Base-by-base conservation (phyloP, 2,797 vertebrate genomes). In the Rhinella marina region DNA sequence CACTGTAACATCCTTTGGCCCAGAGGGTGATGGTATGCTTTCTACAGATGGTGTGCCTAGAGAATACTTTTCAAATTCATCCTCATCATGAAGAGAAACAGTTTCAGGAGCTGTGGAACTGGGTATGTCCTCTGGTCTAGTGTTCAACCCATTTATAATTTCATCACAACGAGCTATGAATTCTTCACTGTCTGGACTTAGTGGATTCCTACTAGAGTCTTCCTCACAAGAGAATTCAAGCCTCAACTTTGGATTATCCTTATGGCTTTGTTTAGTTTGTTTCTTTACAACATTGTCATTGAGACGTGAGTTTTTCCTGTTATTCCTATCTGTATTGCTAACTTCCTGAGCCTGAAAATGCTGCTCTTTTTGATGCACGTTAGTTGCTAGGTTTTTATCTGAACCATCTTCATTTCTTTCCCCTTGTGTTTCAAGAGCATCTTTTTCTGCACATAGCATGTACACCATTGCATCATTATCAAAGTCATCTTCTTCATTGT, bases 391-490 rank as follows among this genome's bases (percentile, higher is more conserved):
- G 0, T 61, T 88, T 41, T 88, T 92, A n/a, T 62, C 56, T 27
- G 88, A 57, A 80, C 85, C 73, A 76, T 89, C 59, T 0, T 56
- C 13, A 7, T 82, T 11, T 68, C 91, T 86, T 32, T 90, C 90
- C 91, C 92, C 90, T 29, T 27, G 87, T 5, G 19, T 59, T 0
- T 97, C 96, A 11, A 91, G 92, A 17, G 93, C 77, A 88, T 99
- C 97, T 91, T 97, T 99, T 92, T 97, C 94, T 0, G 98, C 98
- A 21, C 98, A 97, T 3, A 99, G 94, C 90, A 98, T 93, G 29
- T 99, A 99, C 78, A 99, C 97, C 95, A 97, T 97, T 91, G 97
- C 96, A 12, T 99, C 98, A 7, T 99, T 97, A 93, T 99, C 97
- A 88, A 99, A 99, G 90, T 99, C 98, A 0, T 96, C 97, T 89